A percentile compares a stretch with the other conserved stretches of the same genome.
Evolutionary conservation across 2,113 vertebrate species (phyloP).

Genomic region (Probosciger aterrimus): DNA sequence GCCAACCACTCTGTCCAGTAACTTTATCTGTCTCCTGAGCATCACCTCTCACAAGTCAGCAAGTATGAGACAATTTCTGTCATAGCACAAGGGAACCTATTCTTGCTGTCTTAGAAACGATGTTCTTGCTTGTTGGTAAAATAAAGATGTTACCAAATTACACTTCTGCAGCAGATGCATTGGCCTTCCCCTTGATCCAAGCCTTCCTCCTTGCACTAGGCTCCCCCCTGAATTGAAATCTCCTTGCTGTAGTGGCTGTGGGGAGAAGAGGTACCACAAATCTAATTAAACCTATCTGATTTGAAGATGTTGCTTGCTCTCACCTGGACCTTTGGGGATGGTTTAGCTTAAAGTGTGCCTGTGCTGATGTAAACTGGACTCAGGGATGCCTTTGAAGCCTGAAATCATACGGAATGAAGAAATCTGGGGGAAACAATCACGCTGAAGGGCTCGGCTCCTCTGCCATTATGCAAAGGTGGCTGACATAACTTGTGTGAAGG

Average conservation of each 20-base stretch:
- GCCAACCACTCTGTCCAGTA: background rate
- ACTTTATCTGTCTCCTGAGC: background rate
- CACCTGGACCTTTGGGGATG: background rate
- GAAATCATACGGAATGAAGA: background rate
- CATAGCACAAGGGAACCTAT: background rate
- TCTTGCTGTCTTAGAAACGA: background rate
- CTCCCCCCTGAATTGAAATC: background rate
- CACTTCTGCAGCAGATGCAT: background rate
- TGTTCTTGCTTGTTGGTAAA: background rate
- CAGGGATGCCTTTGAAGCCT: background rate
- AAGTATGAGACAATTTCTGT: background rate
- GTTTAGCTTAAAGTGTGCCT: background rate
- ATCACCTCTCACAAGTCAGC: background rate
- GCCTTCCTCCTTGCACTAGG: background rate
- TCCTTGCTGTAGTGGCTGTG: background rate
- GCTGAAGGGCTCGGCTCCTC: background rate
- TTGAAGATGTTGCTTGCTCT: background rate
- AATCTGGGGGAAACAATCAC: background rate
- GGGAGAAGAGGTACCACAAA: background rate
- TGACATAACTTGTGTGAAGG: background rate
- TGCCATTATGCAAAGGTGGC: background rate
- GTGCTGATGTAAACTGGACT: background rate
- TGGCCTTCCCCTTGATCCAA: background rate
- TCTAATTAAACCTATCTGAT: background rate
- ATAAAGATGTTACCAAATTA: background rate